Conservation (phyloP, 2,797 vertebrate genomes). For the Tinamus major region DNA sequence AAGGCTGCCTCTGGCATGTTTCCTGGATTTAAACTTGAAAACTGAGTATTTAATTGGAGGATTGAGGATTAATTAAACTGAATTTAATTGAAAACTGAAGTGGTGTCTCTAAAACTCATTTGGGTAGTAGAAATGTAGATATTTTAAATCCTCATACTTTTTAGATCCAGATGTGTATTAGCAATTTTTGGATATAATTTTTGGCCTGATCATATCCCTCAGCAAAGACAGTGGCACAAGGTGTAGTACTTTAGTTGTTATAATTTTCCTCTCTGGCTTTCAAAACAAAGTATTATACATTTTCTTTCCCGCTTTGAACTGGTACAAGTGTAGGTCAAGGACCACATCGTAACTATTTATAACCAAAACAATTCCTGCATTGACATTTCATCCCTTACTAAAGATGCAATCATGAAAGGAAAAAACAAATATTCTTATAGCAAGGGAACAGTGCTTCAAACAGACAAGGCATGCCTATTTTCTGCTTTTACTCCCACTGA, state of each 20-base stretch:
- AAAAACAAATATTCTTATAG: neutral
- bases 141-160: neutral
- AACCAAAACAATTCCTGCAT: neutral
- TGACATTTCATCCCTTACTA: neutral
- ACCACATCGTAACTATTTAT: neutral
- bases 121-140: rapidly evolving
- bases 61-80: no score
- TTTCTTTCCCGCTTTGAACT: constrained; percentile 13
- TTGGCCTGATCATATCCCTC: neutral
- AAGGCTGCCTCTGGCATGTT: neutral
- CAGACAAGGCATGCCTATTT: neutral
- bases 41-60: neutral
- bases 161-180: neutral
- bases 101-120: neutral
- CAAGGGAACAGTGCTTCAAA: neutral
- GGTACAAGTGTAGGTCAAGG: neutral
- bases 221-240: neutral
- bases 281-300: neutral
- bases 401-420: neutral
- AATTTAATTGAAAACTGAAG: neutral
- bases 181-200: constrained; percentile 1
- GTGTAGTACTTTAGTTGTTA: neutral
- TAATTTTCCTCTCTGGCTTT: constrained; percentile 4
- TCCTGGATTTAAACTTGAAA: neutral
- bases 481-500: neutral